phyloP scores from a whole-genome alignment of 2,888 invertebrate species.

The Diloba caeruleocephala region DNA sequence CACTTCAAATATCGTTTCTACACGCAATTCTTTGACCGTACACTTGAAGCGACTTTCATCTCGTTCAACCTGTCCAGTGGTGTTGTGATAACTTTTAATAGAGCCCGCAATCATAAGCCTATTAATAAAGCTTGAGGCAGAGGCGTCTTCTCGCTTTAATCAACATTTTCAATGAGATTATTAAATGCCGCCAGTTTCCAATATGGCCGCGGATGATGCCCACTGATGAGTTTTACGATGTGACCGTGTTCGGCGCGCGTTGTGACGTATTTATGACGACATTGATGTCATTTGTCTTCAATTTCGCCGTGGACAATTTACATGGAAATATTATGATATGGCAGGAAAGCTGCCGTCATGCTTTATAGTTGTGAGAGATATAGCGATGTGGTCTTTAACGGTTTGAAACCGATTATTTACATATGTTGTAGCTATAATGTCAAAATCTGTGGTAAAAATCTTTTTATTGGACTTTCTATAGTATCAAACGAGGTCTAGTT shows the following conservation, averaged over 20 bases:
- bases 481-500: too few species aligned
- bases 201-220: constrained; percentile 58
- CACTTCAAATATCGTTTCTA: constrained; percentile 17
- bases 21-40: constrained; percentile 55
- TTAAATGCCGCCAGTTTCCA: constrained; percentile 67
- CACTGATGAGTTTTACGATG: constrained; percentile 62
- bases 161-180: constrained; percentile 81
- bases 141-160: constrained; percentile 77
- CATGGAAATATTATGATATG: constrained; percentile 13
- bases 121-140: constrained; percentile 73
- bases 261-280: constrained; percentile 54
- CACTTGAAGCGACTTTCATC: constrained; percentile 64
- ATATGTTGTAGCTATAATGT: too few species aligned
- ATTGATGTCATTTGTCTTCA: constrained; percentile 49
- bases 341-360: background rate
- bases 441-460: too few species aligned
- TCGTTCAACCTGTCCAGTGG: constrained; percentile 60
- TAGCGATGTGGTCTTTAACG: too few species aligned
- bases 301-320: constrained; percentile 22
- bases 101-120: constrained; percentile 76
- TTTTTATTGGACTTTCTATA: too few species aligned
- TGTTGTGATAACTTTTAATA: constrained; percentile 79
- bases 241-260: constrained; percentile 23
- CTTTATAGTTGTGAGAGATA: too few species aligned
- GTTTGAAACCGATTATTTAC: too few species aligned